Conservation (phyloP, 2,888 invertebrate genomes). For the Archaeoteleia sp. region DNA sequence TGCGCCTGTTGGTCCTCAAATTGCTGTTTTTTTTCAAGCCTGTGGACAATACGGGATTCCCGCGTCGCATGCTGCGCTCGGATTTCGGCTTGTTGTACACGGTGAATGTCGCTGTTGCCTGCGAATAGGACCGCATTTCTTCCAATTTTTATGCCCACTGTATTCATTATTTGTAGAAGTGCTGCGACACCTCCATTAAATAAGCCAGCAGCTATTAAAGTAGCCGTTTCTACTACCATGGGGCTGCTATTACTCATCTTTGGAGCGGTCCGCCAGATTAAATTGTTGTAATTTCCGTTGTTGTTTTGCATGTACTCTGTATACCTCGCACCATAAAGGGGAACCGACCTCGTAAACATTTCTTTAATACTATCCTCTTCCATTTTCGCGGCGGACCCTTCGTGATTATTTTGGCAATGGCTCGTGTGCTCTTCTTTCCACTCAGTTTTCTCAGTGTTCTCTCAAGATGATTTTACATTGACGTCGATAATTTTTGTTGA, state of each 20-base stretch:
- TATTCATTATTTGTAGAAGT: conserved; percentile 4
- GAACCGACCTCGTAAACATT: too few relatives aligned
- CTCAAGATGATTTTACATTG: too few relatives aligned
- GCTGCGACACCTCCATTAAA: conserved; percentile 9
- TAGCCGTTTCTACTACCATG: conserved; percentile 12
- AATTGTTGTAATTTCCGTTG: conserved; percentile 24
- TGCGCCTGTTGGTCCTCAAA: neutral
- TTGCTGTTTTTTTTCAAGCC: neutral
- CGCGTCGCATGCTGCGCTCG: conserved; percentile 1
- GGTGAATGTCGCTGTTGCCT: neutral
- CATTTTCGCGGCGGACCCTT: conserved; percentile 46
- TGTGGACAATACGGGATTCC: neutral
- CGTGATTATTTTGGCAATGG: conserved; percentile 42
- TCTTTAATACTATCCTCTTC: conserved; percentile 46
- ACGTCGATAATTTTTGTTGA: too few relatives aligned
- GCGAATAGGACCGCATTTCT: neutral
- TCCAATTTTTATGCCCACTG: conserved; percentile 21
- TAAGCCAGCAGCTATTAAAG: conserved; percentile 14
- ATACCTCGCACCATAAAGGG: conserved; percentile 33
- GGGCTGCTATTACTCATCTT: conserved; percentile 15
- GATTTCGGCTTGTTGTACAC: neutral
- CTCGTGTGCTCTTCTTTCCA: conserved; percentile 46
- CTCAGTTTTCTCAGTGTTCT: conserved; percentile 47
- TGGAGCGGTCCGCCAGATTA: conserved; percentile 21
- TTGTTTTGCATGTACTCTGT: conserved; percentile 16